Evolutionary conservation across 2,797 vertebrate genomes (phyloP), one percentile per base, ranked within the genome.

Genomic region (Trachops cirrhosus): DNA sequence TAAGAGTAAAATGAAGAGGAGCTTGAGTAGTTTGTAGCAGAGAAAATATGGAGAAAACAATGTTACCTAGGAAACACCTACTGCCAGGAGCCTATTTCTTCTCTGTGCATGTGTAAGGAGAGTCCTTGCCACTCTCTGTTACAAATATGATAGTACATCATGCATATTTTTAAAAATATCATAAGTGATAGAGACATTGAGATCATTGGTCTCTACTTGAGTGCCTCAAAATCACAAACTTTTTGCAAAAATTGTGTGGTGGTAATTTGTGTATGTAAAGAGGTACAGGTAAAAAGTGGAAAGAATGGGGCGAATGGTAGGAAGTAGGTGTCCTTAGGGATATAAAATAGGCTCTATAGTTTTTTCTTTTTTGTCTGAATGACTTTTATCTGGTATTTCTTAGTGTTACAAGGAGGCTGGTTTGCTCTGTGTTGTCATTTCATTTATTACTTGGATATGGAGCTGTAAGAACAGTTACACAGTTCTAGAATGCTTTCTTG

Each of bases 351-450:
- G 34, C 26, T 92, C 80, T 97, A 0, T 84, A 41, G 6, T 32
- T 83, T 75, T 88, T 83, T 86, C 68, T 80, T 79, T 83, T 79
- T 78, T 39, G 4, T 79, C 18, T 95, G 37, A 29, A 32, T 73
- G 41, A 73, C 39, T 79, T 80, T 71, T 74, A 77, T 18, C 16
- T 79, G 24, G 57, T 62, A 10, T 88, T 84, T 64, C 64, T 89
- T 95, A 71, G 39, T 74, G 68, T 67, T 85, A 44, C 89, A 79
- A 92, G 70, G 74, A 95, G 67, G 54, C 29, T 67, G 37, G 26
- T 62, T 94, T 85, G 48, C 32, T 89, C 26, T 95, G 39, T 91
- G 34, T 89, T 73, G 37, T 70, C 37, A 39, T 77, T 95, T 88
- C 18, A 71, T 62, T 88, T 83, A 67, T 68, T 87, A 48, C 41